Evolutionary conservation across 2,113 vertebrate genomes (phyloP).

Genomic region (Solea solea): DNA sequence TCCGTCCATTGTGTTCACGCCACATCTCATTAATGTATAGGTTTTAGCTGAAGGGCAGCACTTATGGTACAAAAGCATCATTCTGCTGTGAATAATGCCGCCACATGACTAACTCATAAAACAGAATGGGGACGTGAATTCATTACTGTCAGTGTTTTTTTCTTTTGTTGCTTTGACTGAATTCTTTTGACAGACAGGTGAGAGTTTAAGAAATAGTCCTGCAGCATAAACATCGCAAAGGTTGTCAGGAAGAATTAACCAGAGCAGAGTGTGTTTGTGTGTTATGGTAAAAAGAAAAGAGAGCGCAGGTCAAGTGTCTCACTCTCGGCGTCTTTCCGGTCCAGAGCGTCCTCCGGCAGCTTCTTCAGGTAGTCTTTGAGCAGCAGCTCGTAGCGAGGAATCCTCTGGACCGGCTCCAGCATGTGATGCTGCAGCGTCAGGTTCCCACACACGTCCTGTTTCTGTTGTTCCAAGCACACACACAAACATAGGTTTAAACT

Average conservation of each 20-base stretch:
- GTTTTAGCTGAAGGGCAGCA: constrained; percentile 1
- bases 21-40: background rate
- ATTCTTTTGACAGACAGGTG: background rate
- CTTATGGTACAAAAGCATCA: background rate
- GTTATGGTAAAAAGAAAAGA: background rate
- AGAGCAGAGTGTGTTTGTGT: background rate
- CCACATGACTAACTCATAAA: too few species aligned
- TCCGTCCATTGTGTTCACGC: constrained; percentile 1
- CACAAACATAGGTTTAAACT: background rate
- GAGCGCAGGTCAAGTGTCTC: constrained; percentile 38
- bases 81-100: too few species aligned
- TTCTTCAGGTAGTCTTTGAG: constrained; percentile 97
- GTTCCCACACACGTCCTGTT: constrained; percentile 94
- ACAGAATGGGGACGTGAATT: too few species aligned
- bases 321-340: constrained; percentile 95
- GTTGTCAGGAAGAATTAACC: constrained; percentile 1
- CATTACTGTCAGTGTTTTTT: too few species aligned
- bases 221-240: background rate
- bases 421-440: constrained; percentile 97
- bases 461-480: constrained; percentile 76
- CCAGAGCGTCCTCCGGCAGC: constrained; percentile 88
- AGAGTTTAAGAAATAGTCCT: background rate
- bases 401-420: constrained; percentile 96
- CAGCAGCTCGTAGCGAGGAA: constrained; percentile 95
- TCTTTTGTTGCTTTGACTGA: background rate